These are phyloP conservation scores for Drosophila subobscura DNA, from an alignment of 1,140 invertebrate species.

Conservation along the genomic window DNA sequence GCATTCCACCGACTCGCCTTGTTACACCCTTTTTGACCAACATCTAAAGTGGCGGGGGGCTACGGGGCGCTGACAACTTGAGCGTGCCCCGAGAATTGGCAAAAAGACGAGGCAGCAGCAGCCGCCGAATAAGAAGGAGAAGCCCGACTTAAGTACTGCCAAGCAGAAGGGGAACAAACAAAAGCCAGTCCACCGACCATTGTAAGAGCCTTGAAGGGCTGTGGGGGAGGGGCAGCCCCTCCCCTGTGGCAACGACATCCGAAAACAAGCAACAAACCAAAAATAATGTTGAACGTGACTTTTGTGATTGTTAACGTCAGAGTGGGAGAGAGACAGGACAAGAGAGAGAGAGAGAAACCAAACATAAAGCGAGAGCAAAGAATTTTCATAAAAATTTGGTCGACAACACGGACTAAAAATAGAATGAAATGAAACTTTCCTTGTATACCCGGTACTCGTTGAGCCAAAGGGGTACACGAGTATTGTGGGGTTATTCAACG, in stretches of 20 bases:
- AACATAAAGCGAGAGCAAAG: constrained; percentile 49
- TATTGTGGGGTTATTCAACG: no score
- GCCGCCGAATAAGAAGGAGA: constrained; percentile 39
- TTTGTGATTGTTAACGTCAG: constrained; percentile 74
- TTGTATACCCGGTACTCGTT: neutral
- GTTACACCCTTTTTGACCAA: neutral
- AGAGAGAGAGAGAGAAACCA: neutral
- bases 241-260: constrained; percentile 12
- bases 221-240: neutral
- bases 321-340: constrained; percentile 4
- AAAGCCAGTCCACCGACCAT: constrained; percentile 71
- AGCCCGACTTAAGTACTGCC: constrained; percentile 75
- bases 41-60: neutral
- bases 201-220: constrained; percentile 40
- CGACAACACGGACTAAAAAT: constrained; percentile 59
- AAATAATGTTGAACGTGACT: constrained; percentile 82
- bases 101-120: constrained; percentile 48
- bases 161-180: constrained; percentile 67
- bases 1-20: no score
- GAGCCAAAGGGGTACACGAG: no score
- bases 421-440: constrained; percentile 76
- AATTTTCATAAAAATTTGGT: constrained; percentile 82
- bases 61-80: constrained; percentile 67
- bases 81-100: constrained; percentile 73
- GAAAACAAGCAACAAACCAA: constrained; percentile 80